Evolutionary conservation across 1,140 invertebrate genomes (phyloP), one percentile per base, ranked within the genome.

Genomic region (Holcopasites calliopsidis): DNA sequence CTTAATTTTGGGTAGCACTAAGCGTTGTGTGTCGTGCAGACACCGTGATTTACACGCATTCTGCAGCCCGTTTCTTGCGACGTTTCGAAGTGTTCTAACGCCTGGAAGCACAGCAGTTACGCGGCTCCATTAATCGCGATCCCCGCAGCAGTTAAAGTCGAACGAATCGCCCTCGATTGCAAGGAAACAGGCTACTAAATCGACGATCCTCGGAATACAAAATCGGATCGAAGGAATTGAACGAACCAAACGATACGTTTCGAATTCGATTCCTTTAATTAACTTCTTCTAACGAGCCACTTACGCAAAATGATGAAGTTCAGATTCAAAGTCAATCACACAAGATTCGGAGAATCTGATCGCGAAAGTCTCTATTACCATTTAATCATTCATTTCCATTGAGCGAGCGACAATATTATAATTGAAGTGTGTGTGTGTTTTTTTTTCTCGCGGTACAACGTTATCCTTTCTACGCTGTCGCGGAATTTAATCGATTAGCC

Each of bases 91-190:
- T 23, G 62, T 52, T 47, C 40, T 50, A 50, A 66, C 33, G 47
- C 44, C 6, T 35, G 21, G 21, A 38, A 52, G 31, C 47, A 11
- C 31, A 35, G 10, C 21, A 28, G 33, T 52, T 66, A 66, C 47
- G 47, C 23, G 31, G 47, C 31, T 38, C 47, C 31, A 28, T 66
- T 52, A 66, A 66, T 66, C 33, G 47, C 47, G 21, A 50, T 52
- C 40, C 40, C 42, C 13, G 35, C 57, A 16, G n/a, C 35, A 26
- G 31, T 66, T 52, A 26, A 52, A 33, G 49, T 54, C 10, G 23
- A 54, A 54, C 18, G 11, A 42, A 28, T 38, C 7, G 23, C n/a
- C 18, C 3, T 11, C 4, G 38, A 68, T 26, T 31, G 21, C 73
- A 13, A 11, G 21, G 33, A 64, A 71, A 71, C 38, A 4, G 58